A percentile compares a stretch with the other conserved stretches of the same genome.
These are phyloP conservation scores for Lobophora halterata DNA, from an alignment of 2,888 invertebrate genomes.

Conservation along the genomic window DNA sequence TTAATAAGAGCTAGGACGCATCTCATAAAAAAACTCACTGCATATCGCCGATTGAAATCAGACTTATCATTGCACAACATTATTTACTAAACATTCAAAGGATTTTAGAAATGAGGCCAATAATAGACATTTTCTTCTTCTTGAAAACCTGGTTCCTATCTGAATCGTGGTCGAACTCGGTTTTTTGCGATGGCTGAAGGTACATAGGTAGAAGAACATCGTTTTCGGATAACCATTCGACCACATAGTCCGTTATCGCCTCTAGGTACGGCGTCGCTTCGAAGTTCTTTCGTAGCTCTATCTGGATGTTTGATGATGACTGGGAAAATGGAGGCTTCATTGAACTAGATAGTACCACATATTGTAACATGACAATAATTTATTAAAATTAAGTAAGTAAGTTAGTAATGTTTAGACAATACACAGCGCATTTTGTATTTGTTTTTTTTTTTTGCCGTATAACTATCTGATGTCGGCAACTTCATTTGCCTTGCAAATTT, in stretches of 20 bases:
- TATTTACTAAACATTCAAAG: conserved; percentile 22
- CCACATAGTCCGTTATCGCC: conserved; percentile 58
- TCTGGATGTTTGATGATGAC: conserved; percentile 33
- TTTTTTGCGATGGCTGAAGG: conserved; percentile 45
- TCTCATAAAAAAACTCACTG: no score
- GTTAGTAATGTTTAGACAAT: no score
- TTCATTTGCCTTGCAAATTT: no score
- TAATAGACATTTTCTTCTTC: conserved; percentile 31
- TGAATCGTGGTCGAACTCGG: conserved; percentile 38
- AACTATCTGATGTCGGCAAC: no score
- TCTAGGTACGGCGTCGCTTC: conserved; percentile 57
- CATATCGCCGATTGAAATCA: background rate
- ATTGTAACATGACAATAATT: no score
- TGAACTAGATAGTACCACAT: no score
- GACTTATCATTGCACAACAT: background rate
- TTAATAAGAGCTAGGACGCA: no score
- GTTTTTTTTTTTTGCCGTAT: no score
- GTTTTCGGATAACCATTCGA: conserved; percentile 63
- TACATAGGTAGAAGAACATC: conserved; percentile 62
- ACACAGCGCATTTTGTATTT: no score
- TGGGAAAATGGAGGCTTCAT: no score
- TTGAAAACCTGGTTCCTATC: conserved; percentile 43
- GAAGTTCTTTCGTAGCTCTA: conserved; percentile 48
- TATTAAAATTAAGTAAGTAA: no score
- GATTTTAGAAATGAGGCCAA: conserved; percentile 38